Evolutionary conservation across 2,113 vertebrate species (phyloP).

Genomic region (Atractosteus spatula): DNA sequence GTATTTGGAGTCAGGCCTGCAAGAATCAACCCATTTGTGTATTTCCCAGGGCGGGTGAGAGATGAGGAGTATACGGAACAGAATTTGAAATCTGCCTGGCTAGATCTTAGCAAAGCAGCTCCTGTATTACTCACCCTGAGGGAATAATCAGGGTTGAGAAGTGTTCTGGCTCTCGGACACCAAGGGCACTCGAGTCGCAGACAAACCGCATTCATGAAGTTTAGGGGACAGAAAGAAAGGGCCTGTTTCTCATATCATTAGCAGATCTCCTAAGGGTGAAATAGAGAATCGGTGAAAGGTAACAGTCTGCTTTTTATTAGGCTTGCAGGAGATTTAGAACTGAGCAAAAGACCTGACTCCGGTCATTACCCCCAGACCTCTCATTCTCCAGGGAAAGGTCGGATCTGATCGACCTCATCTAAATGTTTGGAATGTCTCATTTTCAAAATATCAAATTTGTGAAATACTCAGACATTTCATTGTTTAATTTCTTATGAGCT

Average conservation of each 20-base stretch:
- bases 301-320: constrained; percentile 36
- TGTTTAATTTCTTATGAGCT: too few species aligned
- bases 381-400: constrained; percentile 21
- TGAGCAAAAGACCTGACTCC: constrained; percentile 18
- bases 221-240: too few species aligned
- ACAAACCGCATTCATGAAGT: background rate
- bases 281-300: background rate
- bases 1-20: constrained; percentile 28
- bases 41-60: constrained; percentile 57
- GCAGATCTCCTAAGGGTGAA: background rate
- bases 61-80: constrained; percentile 22
- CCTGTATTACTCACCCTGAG: background rate
- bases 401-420: constrained; percentile 13
- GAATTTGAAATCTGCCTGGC: constrained; percentile 32
- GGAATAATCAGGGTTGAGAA: background rate
- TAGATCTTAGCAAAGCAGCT: background rate
- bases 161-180: background rate
- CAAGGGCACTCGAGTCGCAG: too few species aligned
- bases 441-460: background rate
- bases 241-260: constrained; percentile 3
- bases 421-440: background rate
- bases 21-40: constrained; percentile 46
- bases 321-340: constrained; percentile 6
- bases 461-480: too few species aligned
- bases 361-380: constrained; percentile 24